Evolutionary conservation across 2,797 vertebrate species (phyloP).

Genomic region (Todus mexicanus): DNA sequence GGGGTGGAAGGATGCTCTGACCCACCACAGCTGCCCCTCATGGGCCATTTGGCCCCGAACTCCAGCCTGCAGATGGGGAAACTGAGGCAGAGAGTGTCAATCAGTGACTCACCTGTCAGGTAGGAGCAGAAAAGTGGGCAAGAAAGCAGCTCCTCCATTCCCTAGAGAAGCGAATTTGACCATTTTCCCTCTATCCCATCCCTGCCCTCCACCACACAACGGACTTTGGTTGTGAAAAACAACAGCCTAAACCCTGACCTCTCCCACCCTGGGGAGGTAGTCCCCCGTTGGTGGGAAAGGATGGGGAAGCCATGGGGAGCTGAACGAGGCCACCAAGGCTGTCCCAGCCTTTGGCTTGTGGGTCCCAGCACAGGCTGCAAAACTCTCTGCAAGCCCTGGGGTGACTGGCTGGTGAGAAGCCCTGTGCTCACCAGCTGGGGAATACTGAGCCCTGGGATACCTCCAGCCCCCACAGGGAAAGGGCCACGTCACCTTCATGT

Average conservation of each 20-base stretch:
- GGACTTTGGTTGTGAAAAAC: background rate
- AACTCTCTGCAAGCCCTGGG: background rate
- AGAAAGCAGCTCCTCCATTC: background rate
- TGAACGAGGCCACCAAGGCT: background rate
- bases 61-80: background rate
- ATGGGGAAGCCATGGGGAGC: rapidly evolving
- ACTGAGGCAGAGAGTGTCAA: background rate
- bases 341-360: background rate
- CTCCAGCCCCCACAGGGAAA: background rate
- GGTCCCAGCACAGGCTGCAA: background rate
- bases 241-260: background rate
- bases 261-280: background rate
- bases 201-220: no score
- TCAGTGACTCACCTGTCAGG: background rate
- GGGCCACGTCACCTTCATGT: rapidly evolving
- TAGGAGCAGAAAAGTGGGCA: background rate
- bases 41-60: background rate
- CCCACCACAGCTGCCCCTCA: background rate
- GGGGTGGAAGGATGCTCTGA: background rate
- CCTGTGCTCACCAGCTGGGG: rapidly evolving
- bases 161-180: background rate
- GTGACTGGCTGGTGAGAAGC: rapidly evolving
- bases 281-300: rapidly evolving
- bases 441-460: background rate
- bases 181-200: background rate